Evolutionary conservation across 2,888 invertebrate genomes (phyloP), one percentile per base, ranked within the genome.

Genomic region (Onchidella celtica): DNA sequence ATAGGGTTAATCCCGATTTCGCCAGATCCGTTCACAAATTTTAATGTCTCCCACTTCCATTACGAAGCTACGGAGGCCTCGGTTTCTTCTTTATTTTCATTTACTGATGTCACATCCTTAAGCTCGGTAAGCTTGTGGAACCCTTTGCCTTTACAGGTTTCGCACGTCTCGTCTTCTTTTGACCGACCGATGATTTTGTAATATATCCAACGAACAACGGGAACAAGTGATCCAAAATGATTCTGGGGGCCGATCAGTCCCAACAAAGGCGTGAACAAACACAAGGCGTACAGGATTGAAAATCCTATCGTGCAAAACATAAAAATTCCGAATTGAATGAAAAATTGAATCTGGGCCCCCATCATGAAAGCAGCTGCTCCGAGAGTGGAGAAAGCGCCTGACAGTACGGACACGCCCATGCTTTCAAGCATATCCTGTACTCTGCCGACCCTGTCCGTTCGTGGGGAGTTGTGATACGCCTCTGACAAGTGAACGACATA

Each of bases 401-500:
- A 89, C 29, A 91, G 79, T 2, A 91, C 88, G 17, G 91, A 91
- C 6, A 89, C 84, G 9, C 90, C 92, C 81, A 90, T 86, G 73
- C 87, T 85, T 57, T 89, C 89, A 34, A 92, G 83, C 87, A 90
- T 88, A 81, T 90, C 88, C 32, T 84, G 86, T 6, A 90, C 87
- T 36, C 90, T 88, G n/a, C 86, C 87, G 47, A 79, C 75, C 61
- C 92, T 85, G 85, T 89, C 87, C 4, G 66, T n/a, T 74, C 85
- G 85, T n/a, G 81, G 72, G 1, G 91, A 89, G 70, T 87, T 84
- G 81, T 89, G 87, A 82, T 92, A 92, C 73, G 90, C 91, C 72
- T 91, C 91, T 61, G 91, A 90, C 59, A 91, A 79, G 69, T 91
- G 91, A 0, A 92, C 91, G 21, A 91, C 90, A 76, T 91, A 91